Evolutionary conservation across 2,888 invertebrate species (phyloP).

Genomic region (Synergus laeviventris): DNA sequence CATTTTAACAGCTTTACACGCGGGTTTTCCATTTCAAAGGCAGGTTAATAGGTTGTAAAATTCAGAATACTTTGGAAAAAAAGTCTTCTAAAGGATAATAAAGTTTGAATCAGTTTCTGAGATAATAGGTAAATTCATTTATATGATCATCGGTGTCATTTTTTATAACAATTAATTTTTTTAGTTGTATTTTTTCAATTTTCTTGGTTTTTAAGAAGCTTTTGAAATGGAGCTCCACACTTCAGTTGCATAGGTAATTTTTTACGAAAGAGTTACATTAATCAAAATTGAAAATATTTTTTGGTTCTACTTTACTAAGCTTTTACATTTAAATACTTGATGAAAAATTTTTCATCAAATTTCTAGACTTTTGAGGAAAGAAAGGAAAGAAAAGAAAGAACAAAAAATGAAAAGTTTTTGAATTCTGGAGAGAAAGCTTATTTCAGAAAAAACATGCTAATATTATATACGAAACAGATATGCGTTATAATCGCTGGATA

Average conservation of each 20-base stretch:
- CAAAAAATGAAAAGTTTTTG: constrained; percentile 12
- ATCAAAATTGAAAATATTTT: neutral
- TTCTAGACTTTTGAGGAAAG: neutral
- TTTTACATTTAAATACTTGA: neutral
- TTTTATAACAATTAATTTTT: no score
- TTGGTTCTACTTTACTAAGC: neutral
- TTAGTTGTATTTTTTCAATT: no score
- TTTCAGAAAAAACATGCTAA: neutral
- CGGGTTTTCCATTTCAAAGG: no score
- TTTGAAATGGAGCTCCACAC: neutral
- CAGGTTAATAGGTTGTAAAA: no score
- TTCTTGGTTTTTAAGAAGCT: neutral
- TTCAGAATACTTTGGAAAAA: no score
- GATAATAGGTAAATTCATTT: no score
- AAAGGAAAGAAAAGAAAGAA: neutral
- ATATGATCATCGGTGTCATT: no score
- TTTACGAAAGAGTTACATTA: no score
- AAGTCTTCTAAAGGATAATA: no score
- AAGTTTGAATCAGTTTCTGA: no score
- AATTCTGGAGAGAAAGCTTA: constrained; percentile 2
- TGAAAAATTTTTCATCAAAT: neutral
- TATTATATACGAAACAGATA: constrained; percentile 18
- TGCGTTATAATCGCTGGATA: neutral
- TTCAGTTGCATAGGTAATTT: no score
- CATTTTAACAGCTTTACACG: no score